These are phyloP conservation scores for Drosophila lacteicornis DNA, from an alignment of 1,140 invertebrate genomes.

Conservation along the genomic window DNA sequence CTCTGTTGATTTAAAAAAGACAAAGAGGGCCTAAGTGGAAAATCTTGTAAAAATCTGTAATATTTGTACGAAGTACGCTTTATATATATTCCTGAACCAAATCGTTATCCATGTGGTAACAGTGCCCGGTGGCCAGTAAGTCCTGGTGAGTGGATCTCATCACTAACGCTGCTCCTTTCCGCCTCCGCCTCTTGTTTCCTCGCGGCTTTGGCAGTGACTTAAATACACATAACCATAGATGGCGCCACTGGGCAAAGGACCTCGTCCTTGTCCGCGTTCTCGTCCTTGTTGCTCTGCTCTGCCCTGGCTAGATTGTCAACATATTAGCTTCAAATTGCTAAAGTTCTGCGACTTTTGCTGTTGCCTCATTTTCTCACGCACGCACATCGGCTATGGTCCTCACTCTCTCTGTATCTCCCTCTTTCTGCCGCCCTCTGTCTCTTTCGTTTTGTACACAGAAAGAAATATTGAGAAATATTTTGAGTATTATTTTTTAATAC, in stretches of 20 bases:
- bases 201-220: constrained; percentile 73
- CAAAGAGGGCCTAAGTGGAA: background rate
- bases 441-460: background rate
- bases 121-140: background rate
- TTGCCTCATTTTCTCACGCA: constrained; percentile 73
- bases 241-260: constrained; percentile 54
- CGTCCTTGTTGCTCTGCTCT: background rate
- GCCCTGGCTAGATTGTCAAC: constrained; percentile 71
- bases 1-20: background rate
- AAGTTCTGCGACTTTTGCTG: constrained; percentile 81
- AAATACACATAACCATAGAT: constrained; percentile 77
- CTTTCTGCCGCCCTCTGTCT: background rate
- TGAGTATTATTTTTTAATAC: too few species aligned
- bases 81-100: background rate
- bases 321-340: constrained; percentile 84
- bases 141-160: constrained; percentile 23
- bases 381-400: constrained; percentile 36
- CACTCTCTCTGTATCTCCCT: background rate
- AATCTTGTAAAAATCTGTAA: background rate
- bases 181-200: background rate
- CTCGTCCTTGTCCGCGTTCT: constrained; percentile 19
- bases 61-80: background rate
- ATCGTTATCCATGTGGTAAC: background rate
- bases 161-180: constrained; percentile 21
- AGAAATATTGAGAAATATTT: background rate